phyloP scores from a whole-genome alignment of 2,797 vertebrate genomes.

The Acipenser transmontanus region DNA sequence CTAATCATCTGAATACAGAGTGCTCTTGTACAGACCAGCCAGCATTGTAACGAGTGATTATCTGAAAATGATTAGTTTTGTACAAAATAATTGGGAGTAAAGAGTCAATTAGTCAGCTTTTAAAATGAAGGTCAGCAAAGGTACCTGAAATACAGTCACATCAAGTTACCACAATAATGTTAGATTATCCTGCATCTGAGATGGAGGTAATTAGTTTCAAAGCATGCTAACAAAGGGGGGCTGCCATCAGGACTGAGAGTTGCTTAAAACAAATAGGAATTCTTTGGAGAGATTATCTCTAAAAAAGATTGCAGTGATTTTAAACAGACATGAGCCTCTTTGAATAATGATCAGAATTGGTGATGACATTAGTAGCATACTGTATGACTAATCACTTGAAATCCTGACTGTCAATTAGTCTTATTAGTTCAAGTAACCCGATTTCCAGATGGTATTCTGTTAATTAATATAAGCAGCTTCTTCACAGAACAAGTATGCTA shows the following conservation, averaged over 20 bases:
- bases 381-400: conserved; percentile 49
- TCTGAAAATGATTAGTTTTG: too few species aligned
- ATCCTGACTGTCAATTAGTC: conserved; percentile 55
- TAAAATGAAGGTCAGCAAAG: not conserved
- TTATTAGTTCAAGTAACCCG: conserved; percentile 51
- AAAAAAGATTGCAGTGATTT: too few species aligned
- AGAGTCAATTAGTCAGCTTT: not conserved
- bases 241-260: not conserved
- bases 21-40: too few species aligned
- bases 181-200: not conserved
- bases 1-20: too few species aligned
- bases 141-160: not conserved
- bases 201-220: not conserved
- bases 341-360: conserved; percentile 42
- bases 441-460: conserved; percentile 44
- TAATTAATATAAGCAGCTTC: conserved; percentile 50
- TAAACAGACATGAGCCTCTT: conserved; percentile 12
- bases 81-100: not conserved
- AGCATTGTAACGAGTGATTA: too few species aligned
- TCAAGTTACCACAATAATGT: not conserved
- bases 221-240: not conserved
- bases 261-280: conserved; percentile 13
- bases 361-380: conserved; percentile 47
- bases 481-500: conserved; percentile 34
- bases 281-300: conserved; percentile 11